Evolutionary conservation across 92 coral and sea anemone genomes (phyloP).

Genomic region (Palythoa caribaeorum): DNA sequence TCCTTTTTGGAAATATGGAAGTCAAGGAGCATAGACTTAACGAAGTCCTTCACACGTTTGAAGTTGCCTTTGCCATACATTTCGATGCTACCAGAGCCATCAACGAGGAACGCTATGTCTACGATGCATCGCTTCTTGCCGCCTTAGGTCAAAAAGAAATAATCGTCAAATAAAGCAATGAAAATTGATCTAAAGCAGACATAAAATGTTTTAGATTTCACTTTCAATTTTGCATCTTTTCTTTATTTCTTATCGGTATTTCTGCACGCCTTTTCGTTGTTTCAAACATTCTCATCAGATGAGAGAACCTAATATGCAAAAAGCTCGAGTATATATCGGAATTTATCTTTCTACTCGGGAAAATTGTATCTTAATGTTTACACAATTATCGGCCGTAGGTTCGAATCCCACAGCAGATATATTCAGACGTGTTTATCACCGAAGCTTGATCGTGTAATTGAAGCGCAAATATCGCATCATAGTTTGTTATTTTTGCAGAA

Average conservation of each 20-base stretch:
- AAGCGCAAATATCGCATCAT: too few species aligned
- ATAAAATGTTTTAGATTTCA: not conserved
- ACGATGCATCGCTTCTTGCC: conserved; percentile 77
- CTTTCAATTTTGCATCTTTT: not conserved
- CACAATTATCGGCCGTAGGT: too few species aligned
- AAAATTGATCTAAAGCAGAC: not conserved
- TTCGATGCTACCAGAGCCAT: conserved; percentile 97
- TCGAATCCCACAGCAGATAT: too few species aligned
- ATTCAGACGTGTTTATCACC: too few species aligned
- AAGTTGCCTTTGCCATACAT: conserved; percentile 91
- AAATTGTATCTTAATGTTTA: too few species aligned
- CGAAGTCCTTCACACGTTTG: conserved; percentile 79
- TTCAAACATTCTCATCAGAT: too few species aligned
- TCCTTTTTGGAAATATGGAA: conserved; percentile 84
- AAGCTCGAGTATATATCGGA: too few species aligned
- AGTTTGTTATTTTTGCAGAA: too few species aligned
- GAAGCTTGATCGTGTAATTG: too few species aligned
- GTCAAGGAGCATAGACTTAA: conserved; percentile 75
- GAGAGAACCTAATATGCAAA: too few species aligned
- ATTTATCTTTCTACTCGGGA: too few species aligned
- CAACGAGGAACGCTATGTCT: conserved; percentile 89
- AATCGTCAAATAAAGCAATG: not conserved
- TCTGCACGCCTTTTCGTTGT: too few species aligned
- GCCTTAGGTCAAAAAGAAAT: conserved; percentile 51
- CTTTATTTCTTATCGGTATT: not conserved